Conservation (phyloP, 2,113 vertebrate genomes). For the Sinosuthora webbiana region DNA sequence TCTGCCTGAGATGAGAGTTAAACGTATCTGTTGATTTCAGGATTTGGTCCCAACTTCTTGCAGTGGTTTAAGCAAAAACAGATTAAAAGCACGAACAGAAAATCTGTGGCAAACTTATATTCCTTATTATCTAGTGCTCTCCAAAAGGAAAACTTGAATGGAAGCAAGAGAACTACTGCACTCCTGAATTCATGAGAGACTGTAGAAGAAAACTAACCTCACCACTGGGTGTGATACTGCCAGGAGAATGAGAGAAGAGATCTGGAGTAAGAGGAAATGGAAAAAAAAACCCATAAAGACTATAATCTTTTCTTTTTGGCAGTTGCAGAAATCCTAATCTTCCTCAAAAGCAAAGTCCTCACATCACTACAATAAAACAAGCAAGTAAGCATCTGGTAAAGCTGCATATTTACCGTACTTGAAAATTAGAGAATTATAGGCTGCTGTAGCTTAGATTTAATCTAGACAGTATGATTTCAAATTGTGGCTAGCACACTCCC, state of each 20-base stretch:
- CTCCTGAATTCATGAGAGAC: neutral
- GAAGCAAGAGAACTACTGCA: neutral
- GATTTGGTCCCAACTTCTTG: neutral
- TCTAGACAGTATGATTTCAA: neutral
- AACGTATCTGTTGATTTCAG: neutral
- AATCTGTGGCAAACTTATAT: neutral
- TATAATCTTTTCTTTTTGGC: neutral
- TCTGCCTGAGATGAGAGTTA: neutral
- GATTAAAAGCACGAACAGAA: neutral
- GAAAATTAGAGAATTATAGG: neutral
- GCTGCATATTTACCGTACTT: neutral
- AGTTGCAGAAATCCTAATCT: neutral
- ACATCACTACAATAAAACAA: neutral
- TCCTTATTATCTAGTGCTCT: neutral
- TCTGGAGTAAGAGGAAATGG: neutral
- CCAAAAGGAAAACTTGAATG: neutral
- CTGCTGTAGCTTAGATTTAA: conserved; percentile 8
- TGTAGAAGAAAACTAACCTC: neutral
- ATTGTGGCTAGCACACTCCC: neutral
- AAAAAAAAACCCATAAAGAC: neutral
- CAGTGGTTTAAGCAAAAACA: neutral
- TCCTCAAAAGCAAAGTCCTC: neutral
- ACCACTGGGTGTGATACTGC: neutral
- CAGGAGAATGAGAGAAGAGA: neutral
- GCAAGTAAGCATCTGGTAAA: neutral